These are phyloP conservation scores for Sebastes hopkinsi DNA, from an alignment of 2,797 vertebrate species.

Conservation along the genomic window DNA sequence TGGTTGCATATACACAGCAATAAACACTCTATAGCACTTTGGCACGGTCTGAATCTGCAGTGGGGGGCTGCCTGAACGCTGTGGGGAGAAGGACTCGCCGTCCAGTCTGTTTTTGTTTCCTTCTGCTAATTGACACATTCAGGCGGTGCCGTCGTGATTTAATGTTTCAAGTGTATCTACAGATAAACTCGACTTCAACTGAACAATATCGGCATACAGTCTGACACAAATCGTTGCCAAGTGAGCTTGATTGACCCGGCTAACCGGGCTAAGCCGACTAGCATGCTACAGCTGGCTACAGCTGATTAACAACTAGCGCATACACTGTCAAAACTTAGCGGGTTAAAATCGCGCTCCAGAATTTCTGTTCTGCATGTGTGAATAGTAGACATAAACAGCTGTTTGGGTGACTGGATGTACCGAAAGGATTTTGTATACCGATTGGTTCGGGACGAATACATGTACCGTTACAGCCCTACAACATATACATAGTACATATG, in stretches of 20 bases:
- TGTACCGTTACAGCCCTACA: neutral
- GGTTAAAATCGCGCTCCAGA: neutral
- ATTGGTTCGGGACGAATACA: neutral
- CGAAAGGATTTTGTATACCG: neutral
- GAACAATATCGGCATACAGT: neutral
- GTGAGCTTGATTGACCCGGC: neutral
- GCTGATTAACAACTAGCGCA: no score
- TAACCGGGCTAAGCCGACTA: no score
- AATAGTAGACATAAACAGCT: neutral
- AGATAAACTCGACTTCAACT: neutral
- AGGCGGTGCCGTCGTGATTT: neutral
- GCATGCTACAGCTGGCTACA: no score
- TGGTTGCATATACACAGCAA: no score
- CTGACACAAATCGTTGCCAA: neutral
- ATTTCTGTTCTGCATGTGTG: neutral
- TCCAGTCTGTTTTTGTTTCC: no score
- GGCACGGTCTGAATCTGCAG: no score
- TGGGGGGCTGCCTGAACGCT: no score
- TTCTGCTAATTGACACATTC: no score
- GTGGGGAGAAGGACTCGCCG: no score
- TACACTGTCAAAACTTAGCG: neutral
- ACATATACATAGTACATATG: no score
- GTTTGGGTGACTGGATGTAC: neutral
- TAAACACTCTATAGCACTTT: no score
- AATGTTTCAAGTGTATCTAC: neutral